These are phyloP conservation scores for Astropecten irregularis DNA, from an alignment of 53 echinoderm and acorn worm genomes.

Conservation along the genomic window DNA sequence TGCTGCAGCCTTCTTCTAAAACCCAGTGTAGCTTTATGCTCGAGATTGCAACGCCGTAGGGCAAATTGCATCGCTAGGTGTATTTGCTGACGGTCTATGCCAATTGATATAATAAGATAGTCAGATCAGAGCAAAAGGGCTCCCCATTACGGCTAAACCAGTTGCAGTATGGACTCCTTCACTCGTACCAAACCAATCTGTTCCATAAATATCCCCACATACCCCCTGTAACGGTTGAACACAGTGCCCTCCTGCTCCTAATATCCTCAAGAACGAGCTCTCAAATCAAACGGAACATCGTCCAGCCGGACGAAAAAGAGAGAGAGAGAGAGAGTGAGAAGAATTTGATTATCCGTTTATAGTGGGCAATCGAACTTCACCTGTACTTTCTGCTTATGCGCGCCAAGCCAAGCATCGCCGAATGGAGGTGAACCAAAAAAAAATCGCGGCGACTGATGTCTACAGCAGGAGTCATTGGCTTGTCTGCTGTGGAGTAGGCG, in stretches of 20 bases:
- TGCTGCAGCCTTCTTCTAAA: slow-evolving; percentile 35
- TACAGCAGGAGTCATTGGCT: slow-evolving; percentile 21
- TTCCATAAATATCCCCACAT: neutral
- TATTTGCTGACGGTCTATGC: slow-evolving; percentile 1
- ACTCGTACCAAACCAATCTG: neutral
- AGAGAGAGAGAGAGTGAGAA: slow-evolving; percentile 1
- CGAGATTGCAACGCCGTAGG: slow-evolving; percentile 22
- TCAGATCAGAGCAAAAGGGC: neutral
- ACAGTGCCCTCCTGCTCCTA: neutral
- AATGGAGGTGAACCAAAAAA: neutral
- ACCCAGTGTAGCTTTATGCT: neutral
- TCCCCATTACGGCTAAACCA: slow-evolving; percentile 13
- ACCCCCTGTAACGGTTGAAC: neutral
- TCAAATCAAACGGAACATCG: slow-evolving; percentile 33
- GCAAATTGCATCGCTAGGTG: neutral
- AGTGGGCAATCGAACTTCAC: slow-evolving; percentile 22
- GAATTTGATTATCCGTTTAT: slow-evolving; percentile 42
- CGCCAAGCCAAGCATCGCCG: slow-evolving; percentile 28
- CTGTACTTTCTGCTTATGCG: neutral
- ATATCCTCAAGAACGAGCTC: neutral
- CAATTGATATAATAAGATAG: slow-evolving; percentile 34
- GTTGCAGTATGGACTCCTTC: slow-evolving; percentile 1
- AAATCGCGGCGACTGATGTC: slow-evolving; percentile 18
- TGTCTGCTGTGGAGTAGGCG: slow-evolving; percentile 9
- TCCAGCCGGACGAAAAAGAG: slow-evolving; percentile 7